These are phyloP conservation scores for Zophobas morio DNA, from an alignment of 1,140 invertebrate species.

Conservation along the genomic window DNA sequence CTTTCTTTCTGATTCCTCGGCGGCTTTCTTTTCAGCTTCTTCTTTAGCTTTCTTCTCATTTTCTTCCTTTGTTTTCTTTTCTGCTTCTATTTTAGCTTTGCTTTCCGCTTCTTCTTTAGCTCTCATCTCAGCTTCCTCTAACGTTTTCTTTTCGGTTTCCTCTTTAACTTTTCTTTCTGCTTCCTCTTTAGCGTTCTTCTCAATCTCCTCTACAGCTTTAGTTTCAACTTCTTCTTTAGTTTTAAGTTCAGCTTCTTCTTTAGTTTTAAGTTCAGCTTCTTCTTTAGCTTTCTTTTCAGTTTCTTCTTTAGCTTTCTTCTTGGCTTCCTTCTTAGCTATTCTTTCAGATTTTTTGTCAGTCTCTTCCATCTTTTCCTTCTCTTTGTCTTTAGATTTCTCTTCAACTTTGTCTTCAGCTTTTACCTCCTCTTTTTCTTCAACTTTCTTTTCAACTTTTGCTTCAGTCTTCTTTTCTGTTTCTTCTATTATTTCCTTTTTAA, in stretches of 20 bases:
- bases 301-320: slow-evolving; percentile 52
- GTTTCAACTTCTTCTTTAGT: slow-evolving; percentile 52
- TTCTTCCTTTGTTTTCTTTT: slow-evolving; percentile 60
- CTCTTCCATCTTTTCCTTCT: slow-evolving; percentile 54
- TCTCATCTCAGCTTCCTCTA: slow-evolving; percentile 61
- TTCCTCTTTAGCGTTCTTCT: slow-evolving; percentile 54
- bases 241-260: slow-evolving; percentile 55
- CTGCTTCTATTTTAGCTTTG: slow-evolving; percentile 61
- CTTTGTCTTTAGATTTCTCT: slow-evolving; percentile 50
- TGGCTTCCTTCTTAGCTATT: slow-evolving; percentile 43
- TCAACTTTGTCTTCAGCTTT: slow-evolving; percentile 13
- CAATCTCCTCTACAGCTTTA: slow-evolving; percentile 53
- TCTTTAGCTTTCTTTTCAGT: slow-evolving; percentile 58
- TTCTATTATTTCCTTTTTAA: slow-evolving; percentile 54
- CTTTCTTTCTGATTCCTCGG: slow-evolving; percentile 35
- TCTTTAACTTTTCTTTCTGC: slow-evolving; percentile 55
- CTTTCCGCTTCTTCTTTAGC: slow-evolving; percentile 66
- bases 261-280: slow-evolving; percentile 51
- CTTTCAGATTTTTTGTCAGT: slow-evolving; percentile 46
- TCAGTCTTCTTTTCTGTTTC: slow-evolving; percentile 44
- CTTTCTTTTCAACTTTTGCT: slow-evolving; percentile 12
- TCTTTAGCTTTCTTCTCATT: slow-evolving; percentile 62
- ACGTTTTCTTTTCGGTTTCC: slow-evolving; percentile 56
- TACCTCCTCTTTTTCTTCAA: slow-evolving; percentile 41
- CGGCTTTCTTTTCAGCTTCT: slow-evolving; percentile 54